These are phyloP conservation scores for Platorchestia sp. DNA, from an alignment of 1,140 invertebrate genomes.

Conservation along the genomic window DNA sequence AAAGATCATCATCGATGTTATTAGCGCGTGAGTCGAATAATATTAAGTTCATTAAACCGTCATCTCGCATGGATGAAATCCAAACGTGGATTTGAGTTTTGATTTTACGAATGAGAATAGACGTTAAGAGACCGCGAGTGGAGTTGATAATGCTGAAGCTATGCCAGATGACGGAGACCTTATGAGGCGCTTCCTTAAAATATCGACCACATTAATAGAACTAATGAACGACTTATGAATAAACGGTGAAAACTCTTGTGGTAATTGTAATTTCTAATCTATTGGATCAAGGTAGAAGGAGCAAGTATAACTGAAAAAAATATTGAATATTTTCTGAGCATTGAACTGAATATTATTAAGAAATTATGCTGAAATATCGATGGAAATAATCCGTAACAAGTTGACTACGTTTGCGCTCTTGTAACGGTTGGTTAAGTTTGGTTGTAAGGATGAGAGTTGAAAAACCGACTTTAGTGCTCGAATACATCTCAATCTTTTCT, in stretches of 20 bases:
- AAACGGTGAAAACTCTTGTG: not conserved
- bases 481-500: too few relatives aligned
- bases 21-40: constrained; percentile 4
- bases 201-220: not conserved
- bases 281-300: too few relatives aligned
- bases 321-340: too few relatives aligned
- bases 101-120: not conserved
- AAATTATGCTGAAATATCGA: too few relatives aligned
- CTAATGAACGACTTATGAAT: not conserved
- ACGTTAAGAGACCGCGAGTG: not conserved
- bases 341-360: too few relatives aligned
- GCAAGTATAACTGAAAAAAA: too few relatives aligned
- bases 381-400: too few relatives aligned
- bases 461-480: too few relatives aligned
- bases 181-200: not conserved
- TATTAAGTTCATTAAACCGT: not conserved
- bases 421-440: too few relatives aligned
- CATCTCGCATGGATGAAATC: not conserved
- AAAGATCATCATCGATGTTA: not conserved
- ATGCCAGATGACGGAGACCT: not conserved
- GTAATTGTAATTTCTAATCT: not conserved
- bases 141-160: not conserved
- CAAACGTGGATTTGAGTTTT: not conserved
- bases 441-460: too few relatives aligned
- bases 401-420: too few relatives aligned